phyloP scores from a whole-genome alignment of 2,797 vertebrate species.

The Okamejei kenojei region DNA sequence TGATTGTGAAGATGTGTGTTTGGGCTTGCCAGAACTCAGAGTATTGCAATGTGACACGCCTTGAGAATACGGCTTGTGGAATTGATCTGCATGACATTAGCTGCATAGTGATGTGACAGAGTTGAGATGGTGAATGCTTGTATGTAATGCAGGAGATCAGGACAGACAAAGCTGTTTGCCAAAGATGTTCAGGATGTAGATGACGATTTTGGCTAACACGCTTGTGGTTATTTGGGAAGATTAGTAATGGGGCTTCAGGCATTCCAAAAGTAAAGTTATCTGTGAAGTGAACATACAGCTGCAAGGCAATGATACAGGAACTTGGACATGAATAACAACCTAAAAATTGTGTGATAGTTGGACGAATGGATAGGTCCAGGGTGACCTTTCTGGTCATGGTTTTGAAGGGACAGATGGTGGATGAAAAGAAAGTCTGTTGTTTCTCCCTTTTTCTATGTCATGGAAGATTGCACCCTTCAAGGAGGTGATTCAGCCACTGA shows the following conservation, averaged over 20 bases:
- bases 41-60: not conserved
- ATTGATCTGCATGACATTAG: not conserved
- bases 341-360: not conserved
- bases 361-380: not conserved
- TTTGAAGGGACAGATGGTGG: not conserved
- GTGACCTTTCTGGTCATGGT: not conserved
- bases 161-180: not conserved
- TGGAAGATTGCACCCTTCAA: too few relatives aligned
- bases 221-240: not conserved
- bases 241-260: not conserved
- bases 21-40: not conserved
- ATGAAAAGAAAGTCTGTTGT: too few relatives aligned
- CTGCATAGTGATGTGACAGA: not conserved
- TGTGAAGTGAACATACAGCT: not conserved
- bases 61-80: not conserved
- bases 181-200: not conserved
- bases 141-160: not conserved
- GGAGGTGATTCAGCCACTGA: too few relatives aligned
- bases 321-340: not conserved
- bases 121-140: not conserved
- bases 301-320: not conserved
- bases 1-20: not conserved
- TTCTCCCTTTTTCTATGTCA: too few relatives aligned
- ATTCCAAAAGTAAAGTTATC: not conserved
- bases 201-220: not conserved